Evolutionary conservation across 2,888 invertebrate genomes (phyloP).

Genomic region (Thereva unica): DNA sequence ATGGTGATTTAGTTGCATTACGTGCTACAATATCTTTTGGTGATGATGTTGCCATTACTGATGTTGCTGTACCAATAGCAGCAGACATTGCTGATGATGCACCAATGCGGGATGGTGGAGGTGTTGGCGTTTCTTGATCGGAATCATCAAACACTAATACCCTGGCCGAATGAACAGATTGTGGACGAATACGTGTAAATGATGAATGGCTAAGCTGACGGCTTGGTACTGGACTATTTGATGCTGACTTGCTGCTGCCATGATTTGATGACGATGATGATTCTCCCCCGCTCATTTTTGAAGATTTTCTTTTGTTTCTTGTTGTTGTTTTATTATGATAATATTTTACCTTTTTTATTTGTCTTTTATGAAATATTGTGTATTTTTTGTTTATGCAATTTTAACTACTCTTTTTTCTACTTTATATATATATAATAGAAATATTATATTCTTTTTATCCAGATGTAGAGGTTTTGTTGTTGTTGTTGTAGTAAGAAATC

Average conservation of each 20-base stretch:
- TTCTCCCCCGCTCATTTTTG: conserved; percentile 36
- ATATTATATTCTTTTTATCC: too few species aligned
- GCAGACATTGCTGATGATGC: conserved; percentile 30
- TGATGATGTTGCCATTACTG: conserved; percentile 23
- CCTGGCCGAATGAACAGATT: conserved; percentile 73
- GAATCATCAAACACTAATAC: conserved; percentile 78
- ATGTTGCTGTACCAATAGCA: neutral
- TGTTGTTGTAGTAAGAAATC: too few species aligned
- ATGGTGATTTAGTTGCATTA: conserved; percentile 52
- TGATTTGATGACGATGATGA: conserved; percentile 13
- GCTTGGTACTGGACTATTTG: conserved; percentile 24
- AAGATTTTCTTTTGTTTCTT: too few species aligned
- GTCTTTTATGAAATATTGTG: too few species aligned
- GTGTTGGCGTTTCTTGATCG: conserved; percentile 60
- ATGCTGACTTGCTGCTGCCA: conserved; percentile 29
- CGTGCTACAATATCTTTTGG: conserved; percentile 45
- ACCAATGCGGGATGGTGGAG: conserved; percentile 19
- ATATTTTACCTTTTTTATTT: too few species aligned
- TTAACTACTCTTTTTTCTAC: too few species aligned
- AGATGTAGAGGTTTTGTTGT: too few species aligned
- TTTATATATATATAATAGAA: too few species aligned
- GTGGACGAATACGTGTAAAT: conserved; percentile 54
- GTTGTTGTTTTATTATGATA: too few species aligned
- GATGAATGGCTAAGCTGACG: conserved; percentile 17
- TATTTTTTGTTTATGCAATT: too few species aligned